Evolutionary conservation across 2,797 vertebrate species (phyloP).

Genomic region (Vireo griseus): DNA sequence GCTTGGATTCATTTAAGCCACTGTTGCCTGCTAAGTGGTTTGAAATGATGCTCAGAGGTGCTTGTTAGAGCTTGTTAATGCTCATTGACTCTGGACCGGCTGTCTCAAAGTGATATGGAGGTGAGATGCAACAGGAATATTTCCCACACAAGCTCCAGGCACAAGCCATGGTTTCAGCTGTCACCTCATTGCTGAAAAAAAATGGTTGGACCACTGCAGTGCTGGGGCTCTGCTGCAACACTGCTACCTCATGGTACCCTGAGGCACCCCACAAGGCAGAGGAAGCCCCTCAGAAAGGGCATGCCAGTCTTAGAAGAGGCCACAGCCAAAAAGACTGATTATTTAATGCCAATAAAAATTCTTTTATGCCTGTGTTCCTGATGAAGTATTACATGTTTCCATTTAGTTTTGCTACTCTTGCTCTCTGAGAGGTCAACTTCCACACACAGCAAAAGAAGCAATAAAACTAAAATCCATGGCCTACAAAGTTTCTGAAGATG

Average conservation of each 20-base stretch:
- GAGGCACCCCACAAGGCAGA: not conserved
- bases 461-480: not conserved
- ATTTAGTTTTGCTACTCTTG: not conserved
- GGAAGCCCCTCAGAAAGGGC: not conserved
- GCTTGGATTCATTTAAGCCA: not conserved
- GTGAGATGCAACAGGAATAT: not conserved
- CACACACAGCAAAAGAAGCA: not conserved
- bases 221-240: not conserved
- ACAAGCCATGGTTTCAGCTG: not conserved
- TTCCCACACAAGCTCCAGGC: not conserved
- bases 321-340: not conserved
- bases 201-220: fast-evolving
- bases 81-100: not conserved
- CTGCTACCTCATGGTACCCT: not conserved
- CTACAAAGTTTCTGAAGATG: not conserved
- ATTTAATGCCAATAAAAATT: not conserved
- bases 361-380: not conserved
- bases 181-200: not conserved
- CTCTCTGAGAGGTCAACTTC: not conserved
- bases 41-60: not conserved
- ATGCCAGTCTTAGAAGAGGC: not conserved
- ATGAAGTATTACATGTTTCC: not conserved
- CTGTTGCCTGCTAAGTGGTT: not conserved
- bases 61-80: not conserved
- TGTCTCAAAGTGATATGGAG: not conserved